These are phyloP conservation scores for Eonycteris spelaea DNA, from an alignment of 2,113 vertebrate species.

Conservation along the genomic window DNA sequence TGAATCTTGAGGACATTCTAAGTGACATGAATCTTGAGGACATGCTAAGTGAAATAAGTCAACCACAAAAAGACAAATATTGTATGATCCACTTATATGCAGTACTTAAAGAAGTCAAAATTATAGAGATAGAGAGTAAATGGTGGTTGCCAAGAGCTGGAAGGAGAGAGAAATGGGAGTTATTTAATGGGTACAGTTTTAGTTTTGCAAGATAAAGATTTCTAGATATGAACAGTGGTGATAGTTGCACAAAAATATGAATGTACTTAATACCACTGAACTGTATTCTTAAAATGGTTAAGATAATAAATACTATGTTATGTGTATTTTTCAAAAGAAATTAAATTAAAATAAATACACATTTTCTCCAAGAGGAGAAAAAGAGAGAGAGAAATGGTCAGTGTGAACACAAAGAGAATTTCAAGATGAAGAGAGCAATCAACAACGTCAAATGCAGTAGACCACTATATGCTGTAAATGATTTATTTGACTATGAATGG, in stretches of 20 bases:
- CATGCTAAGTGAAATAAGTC: neutral
- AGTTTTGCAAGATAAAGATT: neutral
- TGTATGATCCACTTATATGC: neutral
- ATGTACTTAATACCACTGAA: neutral
- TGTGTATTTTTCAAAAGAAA: neutral
- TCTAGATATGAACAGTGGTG: neutral
- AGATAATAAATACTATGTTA: neutral
- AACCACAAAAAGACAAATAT: neutral
- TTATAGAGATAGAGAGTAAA: neutral
- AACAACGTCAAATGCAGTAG: neutral
- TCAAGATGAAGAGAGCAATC: neutral
- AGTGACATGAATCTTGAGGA: neutral
- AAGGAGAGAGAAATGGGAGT: no score
- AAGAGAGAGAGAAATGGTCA: neutral
- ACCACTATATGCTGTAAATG: neutral
- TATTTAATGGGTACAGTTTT: neutral
- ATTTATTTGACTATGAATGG: neutral
- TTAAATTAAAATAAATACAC: neutral
- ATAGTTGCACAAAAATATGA: neutral
- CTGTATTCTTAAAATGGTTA: neutral
- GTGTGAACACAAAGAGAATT: neutral
- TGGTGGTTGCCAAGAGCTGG: neutral
- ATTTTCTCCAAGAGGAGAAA: neutral
- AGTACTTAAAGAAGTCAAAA: neutral
- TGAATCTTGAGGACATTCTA: neutral